Conservation (phyloP, 1,140 invertebrate genomes). For the Stegodyphus dumicola region DNA sequence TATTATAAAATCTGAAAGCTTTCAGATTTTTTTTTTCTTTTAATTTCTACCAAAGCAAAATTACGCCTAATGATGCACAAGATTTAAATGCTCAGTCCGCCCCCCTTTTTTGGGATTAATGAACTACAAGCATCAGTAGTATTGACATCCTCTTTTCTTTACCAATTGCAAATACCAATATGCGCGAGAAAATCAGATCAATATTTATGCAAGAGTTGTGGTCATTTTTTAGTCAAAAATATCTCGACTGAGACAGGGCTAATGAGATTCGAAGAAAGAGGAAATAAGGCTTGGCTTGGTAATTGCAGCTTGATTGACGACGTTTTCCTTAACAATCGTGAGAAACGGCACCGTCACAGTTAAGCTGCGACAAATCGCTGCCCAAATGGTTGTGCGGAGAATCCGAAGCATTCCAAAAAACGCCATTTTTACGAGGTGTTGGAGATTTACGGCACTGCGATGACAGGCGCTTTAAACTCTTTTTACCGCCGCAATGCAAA, state of each 20-base stretch:
- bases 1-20: too few species aligned
- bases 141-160: too few species aligned
- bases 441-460: slow-evolving; percentile 18
- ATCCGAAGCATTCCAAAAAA: slow-evolving; percentile 39
- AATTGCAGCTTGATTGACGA: slow-evolving; percentile 30
- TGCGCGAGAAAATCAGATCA: too few species aligned
- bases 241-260: background rate
- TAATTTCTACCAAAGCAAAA: too few species aligned
- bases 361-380: slow-evolving; percentile 36
- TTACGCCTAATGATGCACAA: too few species aligned
- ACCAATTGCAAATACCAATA: too few species aligned
- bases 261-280: background rate
- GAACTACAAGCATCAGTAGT: too few species aligned
- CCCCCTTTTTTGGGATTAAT: too few species aligned
- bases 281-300: background rate
- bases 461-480: background rate
- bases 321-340: slow-evolving; percentile 11
- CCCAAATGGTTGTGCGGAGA: slow-evolving; percentile 9
- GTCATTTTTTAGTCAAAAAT: background rate
- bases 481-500: background rate
- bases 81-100: too few species aligned
- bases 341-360: slow-evolving; percentile 7
- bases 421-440: background rate
- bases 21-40: too few species aligned
- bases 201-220: too few species aligned